phyloP scores from a whole-genome alignment of 1,140 invertebrate species.

The Fopius arisanus region DNA sequence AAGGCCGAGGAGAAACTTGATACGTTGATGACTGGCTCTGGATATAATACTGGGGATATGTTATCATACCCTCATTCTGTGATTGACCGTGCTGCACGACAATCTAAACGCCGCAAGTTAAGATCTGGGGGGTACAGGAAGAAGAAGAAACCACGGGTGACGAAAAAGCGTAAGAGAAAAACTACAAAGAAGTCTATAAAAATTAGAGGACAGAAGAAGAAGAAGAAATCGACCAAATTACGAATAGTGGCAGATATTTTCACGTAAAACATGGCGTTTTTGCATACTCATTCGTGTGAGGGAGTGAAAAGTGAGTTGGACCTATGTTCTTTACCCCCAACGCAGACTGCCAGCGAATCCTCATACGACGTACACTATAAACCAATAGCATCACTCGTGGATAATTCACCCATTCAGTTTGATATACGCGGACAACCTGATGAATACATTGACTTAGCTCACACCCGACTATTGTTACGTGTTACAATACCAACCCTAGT shows the following conservation, averaged over 20 bases:
- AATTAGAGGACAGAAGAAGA: neutral
- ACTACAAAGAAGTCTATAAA: neutral
- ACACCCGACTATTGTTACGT: neutral
- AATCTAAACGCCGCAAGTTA: neutral
- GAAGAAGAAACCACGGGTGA: conserved; percentile 13
- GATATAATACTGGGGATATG: conserved; percentile 31
- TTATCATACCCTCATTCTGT: neutral
- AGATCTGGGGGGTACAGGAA: conserved; percentile 14
- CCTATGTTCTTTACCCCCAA: too few species aligned
- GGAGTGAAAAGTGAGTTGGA: too few species aligned
- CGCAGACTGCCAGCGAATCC: too few species aligned
- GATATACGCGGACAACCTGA: too few species aligned
- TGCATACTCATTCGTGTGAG: neutral
- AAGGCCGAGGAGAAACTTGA: too few species aligned
- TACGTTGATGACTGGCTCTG: conserved; percentile 34
- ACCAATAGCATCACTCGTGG: neutral
- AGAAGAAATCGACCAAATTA: neutral
- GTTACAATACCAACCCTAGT: too few species aligned
- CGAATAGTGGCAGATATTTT: conserved; percentile 20
- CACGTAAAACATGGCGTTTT: conserved; percentile 19
- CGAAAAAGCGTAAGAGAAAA: neutral
- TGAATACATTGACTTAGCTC: conserved; percentile 8
- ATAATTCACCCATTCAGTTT: neutral
- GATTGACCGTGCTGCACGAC: neutral
- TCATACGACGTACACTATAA: too few species aligned